Percentiles rank a stretch among this genome's conserved stretches.
These are phyloP conservation scores for Callithrix jacchus DNA, from an alignment of 2,113 vertebrate species.

Conservation along the genomic window DNA sequence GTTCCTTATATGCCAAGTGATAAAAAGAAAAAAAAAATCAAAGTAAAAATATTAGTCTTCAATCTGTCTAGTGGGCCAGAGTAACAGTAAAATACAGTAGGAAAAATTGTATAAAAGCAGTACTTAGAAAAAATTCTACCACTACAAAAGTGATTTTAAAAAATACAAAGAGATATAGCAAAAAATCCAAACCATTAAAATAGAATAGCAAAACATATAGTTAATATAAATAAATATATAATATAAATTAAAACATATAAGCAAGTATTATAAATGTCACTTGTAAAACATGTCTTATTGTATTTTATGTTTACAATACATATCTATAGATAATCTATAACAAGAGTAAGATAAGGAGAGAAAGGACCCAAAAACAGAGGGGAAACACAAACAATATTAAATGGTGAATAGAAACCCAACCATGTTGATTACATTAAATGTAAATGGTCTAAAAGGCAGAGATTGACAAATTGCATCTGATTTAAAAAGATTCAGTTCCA, in stretches of 20 bases:
- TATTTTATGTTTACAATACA: background rate
- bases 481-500: background rate
- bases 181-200: background rate
- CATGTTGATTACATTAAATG: background rate
- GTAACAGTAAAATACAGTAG: accelerated
- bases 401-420: too few species aligned
- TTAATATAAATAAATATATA: background rate
- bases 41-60: background rate
- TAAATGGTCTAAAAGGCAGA: conserved; percentile 4
- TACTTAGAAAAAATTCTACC: background rate
- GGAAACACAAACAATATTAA: background rate
- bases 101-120: background rate
- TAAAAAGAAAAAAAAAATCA: background rate
- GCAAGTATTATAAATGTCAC: background rate
- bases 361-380: background rate
- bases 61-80: background rate
- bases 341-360: background rate
- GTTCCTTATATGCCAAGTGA: background rate
- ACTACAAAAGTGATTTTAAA: background rate
- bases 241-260: background rate
- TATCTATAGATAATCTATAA: background rate
- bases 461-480: background rate
- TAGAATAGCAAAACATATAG: background rate
- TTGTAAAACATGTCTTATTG: background rate
- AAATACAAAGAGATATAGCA: background rate